These are phyloP conservation scores for Carollia perspicillata DNA, from an alignment of 2,113 vertebrate species.

Conservation along the genomic window DNA sequence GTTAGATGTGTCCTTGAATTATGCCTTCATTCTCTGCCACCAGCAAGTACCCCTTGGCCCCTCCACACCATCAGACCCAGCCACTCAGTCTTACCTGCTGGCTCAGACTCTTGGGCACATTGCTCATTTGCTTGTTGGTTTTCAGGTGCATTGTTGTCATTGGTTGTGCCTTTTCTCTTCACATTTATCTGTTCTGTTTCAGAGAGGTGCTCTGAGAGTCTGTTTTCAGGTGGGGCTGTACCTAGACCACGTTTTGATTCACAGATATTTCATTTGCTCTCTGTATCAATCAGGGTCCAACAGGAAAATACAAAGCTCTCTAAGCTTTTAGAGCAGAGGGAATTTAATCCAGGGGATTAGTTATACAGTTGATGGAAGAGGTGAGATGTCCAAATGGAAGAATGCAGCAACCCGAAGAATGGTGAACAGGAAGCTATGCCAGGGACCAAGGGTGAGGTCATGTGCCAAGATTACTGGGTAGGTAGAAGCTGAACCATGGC, in stretches of 20 bases:
- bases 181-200: not conserved
- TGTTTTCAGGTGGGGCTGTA: not conserved
- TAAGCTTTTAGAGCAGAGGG: not conserved
- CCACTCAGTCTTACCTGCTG: not conserved
- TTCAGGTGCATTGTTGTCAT: not conserved
- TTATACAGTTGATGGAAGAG: not conserved
- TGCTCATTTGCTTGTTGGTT: not conserved
- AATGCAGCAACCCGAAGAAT: not conserved
- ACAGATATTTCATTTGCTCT: not conserved
- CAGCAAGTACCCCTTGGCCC: not conserved
- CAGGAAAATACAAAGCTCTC: not conserved
- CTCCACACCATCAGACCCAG: too few species aligned
- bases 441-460: not conserved
- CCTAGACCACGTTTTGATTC: conserved; percentile 47
- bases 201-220: not conserved
- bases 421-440: not conserved
- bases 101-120: not conserved
- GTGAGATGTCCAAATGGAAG: not conserved
- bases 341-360: not conserved
- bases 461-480: too few species aligned
- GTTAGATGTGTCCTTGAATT: not conserved
- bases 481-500: not conserved
- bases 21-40: not conserved
- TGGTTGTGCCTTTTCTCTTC: not conserved
- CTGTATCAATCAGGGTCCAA: not conserved